Evolutionary conservation across 2,888 invertebrate species (phyloP), one percentile per base, ranked within the genome.

Genomic region (Venusia cambrica): DNA sequence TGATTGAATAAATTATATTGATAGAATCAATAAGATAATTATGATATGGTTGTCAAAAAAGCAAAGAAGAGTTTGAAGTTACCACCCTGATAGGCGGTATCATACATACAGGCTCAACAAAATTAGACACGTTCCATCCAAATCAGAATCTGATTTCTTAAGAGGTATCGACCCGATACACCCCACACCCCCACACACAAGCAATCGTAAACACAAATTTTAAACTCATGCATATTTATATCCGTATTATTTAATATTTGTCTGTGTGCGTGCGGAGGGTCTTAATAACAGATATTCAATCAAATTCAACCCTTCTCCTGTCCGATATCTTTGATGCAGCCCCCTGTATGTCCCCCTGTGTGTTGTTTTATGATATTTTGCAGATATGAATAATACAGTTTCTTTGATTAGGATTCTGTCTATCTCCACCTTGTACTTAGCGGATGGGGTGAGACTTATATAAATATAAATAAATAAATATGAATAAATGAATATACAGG

Each of bases 271-370:
- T 57, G 51, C 45, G 70, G 72, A 72, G 71, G 83, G 80, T 73
- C 73, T 79, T 76, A 84, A 87, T 85, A 84, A 79, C 87, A 85
- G 85, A 87, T 87, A 87, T 87, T 87, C 87, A 85, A 87, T 87
- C 87, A 85, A 85, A 83, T 76, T 77, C 81, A 80, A 83, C 84
- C 87, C 85, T 71, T 81, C 78, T 72, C 72, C 32, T 35, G 70
- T 41, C 81, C 83, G 81, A 81, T 83, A 83, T 83, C 84, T 84
- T 80, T 79, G 74, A 66, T 76, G 74, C 75, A 72, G 76, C 78
- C 46, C 49, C 49, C 42, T 31, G 18, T 25, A 13, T 21, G 19
- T 30, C 30, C 78, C 79, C 74, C 66, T 61, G 52, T 31, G 40
- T 35, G 46, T 50, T 52, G 46, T 53, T 48, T 53, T 47, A 45